These are phyloP conservation scores for Corydoras maculifer DNA, from an alignment of 2,113 vertebrate genomes.

Conservation along the genomic window DNA sequence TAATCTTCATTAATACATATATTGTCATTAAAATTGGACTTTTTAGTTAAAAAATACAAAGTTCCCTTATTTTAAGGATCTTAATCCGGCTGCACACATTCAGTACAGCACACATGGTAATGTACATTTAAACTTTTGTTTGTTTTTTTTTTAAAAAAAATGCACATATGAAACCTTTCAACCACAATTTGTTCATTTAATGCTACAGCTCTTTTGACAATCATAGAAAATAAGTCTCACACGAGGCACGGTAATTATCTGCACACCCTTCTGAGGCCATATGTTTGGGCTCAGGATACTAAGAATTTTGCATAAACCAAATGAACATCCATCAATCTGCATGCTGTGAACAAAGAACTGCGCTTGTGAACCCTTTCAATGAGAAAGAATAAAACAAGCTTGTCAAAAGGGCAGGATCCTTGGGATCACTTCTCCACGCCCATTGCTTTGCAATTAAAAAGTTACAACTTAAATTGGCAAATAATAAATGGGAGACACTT, in stretches of 20 bases:
- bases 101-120: constrained; percentile 55
- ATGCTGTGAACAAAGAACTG: too few relatives aligned
- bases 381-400: constrained; percentile 26
- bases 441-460: constrained; percentile 31
- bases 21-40: constrained; percentile 55
- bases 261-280: too few relatives aligned
- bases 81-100: constrained; percentile 92
- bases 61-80: constrained; percentile 93
- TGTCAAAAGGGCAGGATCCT: constrained; percentile 35
- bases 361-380: constrained; percentile 25
- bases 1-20: not conserved
- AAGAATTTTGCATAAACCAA: too few relatives aligned
- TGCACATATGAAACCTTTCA: constrained; percentile 3
- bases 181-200: too few relatives aligned
- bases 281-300: too few relatives aligned
- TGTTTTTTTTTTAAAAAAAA: not conserved
- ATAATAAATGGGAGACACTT: too few relatives aligned
- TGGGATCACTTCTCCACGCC: constrained; percentile 26
- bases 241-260: too few relatives aligned
- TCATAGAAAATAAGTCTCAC: too few relatives aligned
- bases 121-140: not conserved
- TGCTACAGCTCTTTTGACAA: too few relatives aligned
- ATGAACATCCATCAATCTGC: too few relatives aligned
- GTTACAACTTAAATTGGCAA: constrained; percentile 1
- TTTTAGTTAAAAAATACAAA: constrained; percentile 94